These are phyloP conservation scores for Dermatemys mawii DNA, from an alignment of 2,113 vertebrate species.

Conservation along the genomic window DNA sequence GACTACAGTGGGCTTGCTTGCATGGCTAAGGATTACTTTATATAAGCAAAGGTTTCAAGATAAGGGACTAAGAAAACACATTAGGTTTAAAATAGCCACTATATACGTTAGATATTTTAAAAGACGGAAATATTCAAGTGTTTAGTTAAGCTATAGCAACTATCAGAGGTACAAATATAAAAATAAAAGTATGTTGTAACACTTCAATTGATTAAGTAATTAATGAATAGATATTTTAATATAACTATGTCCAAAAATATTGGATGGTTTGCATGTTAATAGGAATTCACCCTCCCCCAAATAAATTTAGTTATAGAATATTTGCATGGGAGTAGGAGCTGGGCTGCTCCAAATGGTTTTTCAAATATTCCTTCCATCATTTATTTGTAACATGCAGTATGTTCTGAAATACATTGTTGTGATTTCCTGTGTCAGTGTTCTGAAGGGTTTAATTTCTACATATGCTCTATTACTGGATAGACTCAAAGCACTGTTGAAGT, in stretches of 20 bases:
- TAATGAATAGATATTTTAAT: not conserved
- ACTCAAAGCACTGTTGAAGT: conserved; percentile 2
- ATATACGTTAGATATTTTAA: not conserved
- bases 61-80: not conserved
- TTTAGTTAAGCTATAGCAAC: not conserved
- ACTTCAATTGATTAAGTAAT: not conserved
- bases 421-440: not conserved
- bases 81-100: not conserved
- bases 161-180: not conserved
- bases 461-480: not conserved
- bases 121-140: not conserved
- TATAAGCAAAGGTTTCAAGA: not conserved
- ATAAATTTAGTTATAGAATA: not conserved
- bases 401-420: not conserved
- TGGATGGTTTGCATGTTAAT: not conserved
- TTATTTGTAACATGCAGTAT: not conserved
- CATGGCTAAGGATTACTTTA: not conserved
- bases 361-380: not conserved
- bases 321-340: not conserved
- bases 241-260: not conserved
- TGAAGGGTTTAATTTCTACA: not conserved
- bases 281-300: not conserved
- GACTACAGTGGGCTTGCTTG: not conserved
- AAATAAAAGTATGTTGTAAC: not conserved
- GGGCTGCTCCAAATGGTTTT: not conserved